Evolutionary conservation across 37 sponge, comb jelly and placozoan species (phyloP), one percentile per base, ranked within the genome.

Genomic region (Lycopodina hypogea): DNA sequence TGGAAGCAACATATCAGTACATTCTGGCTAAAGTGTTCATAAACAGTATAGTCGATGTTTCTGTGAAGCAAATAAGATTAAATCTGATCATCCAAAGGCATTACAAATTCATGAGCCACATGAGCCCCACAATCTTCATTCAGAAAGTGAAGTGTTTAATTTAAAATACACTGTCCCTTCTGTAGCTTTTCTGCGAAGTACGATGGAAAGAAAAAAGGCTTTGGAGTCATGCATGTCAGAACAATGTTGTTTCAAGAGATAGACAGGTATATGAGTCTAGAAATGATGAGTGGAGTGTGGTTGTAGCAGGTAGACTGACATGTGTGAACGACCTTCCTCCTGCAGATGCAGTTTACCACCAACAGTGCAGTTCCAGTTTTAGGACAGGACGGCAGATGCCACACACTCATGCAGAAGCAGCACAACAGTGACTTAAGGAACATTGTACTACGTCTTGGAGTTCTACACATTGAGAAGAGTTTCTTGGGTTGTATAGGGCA

Each of bases 261-360:
- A 7, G 72, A 37, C 29, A 23, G 60, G 19, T 53, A n/a, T 81
- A 74, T 63, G 62, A 41, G 19, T 66, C 72, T 71, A 42, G 82
- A 39, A 48, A 38, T 51, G 72, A 80, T 81, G 45, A 29, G 3
- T 81, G 74, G 82, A n/a, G 59, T 63, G n/a, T 23, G 29, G 56
- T 24, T 62, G 81, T 81, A 38, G 1, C 72, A 69, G 73, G 73
- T 35, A 71, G 64, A 21, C 4, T 81, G 9, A 26, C 72, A 21
- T 41, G 56, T 58, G 74, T 72, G 39, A 72, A 81, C 58, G 82
- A 81, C 61, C 52, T 81, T 58, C 74, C 72, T 81, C 66, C 82
- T 45, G 82, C 74, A 42, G 60, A 80, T 80, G 71, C 81, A 35
- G 59, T 80, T 11, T 69, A 71, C 61, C 81, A 81, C 41, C 56